Percentiles rank a stretch among this genome's conserved stretches.
Evolutionary conservation across 2,113 vertebrate genomes (phyloP).

Genomic region (Erinaceus europaeus): DNA sequence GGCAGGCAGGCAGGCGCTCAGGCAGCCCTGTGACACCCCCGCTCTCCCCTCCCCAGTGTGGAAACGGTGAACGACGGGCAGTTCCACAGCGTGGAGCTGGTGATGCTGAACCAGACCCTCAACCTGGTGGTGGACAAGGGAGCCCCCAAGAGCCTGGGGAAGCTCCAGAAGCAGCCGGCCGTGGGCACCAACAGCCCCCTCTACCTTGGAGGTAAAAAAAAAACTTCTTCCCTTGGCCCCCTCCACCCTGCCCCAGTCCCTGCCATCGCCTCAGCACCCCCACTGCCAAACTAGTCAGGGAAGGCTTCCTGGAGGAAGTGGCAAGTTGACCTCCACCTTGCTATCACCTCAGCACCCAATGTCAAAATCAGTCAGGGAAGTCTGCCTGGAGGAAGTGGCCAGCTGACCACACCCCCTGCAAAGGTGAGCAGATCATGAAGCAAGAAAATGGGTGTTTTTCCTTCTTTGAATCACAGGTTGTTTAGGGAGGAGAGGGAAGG

Average conservation of each 20-base stretch:
- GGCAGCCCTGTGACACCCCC: neutral
- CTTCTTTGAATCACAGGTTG: neutral
- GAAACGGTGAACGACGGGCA: constrained; percentile 97
- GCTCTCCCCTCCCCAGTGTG: constrained; percentile 83
- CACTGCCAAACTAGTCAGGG: too few species aligned
- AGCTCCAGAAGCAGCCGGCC: constrained; percentile 91
- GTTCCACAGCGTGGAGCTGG: constrained; percentile 94
- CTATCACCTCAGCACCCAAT: neutral
- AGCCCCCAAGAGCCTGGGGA: constrained; percentile 93
- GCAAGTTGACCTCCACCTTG: neutral
- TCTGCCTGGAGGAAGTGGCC: neutral
- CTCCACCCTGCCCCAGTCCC: neutral
- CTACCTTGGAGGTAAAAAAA: constrained; percentile 93
- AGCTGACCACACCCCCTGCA: neutral
- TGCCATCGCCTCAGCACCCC: too few species aligned
- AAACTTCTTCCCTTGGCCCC: neutral
- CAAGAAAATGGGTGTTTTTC: too few species aligned
- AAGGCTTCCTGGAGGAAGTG: neutral
- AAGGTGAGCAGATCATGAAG: too few species aligned
- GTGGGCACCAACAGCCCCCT: constrained; percentile 92
- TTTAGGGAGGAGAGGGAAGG: too few species aligned
- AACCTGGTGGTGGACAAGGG: constrained; percentile 97
- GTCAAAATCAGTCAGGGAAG: neutral
- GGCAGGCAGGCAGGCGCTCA: neutral
- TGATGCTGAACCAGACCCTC: constrained; percentile 95